Conservation (phyloP, 2,113 vertebrate genomes). For the Brachyhypopomus gauderio region DNA sequence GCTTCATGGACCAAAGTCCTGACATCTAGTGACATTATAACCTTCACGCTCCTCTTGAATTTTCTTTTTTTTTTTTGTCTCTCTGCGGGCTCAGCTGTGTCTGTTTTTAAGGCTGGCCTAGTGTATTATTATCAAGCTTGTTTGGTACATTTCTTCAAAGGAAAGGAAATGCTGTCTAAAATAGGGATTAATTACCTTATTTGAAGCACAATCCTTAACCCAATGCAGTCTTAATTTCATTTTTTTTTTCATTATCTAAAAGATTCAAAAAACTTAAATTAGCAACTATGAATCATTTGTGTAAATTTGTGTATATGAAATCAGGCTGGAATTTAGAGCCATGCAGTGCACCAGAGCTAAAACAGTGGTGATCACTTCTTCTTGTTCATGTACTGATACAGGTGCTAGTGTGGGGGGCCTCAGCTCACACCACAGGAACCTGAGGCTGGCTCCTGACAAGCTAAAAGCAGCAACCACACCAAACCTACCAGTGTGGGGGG, state of each 20-base stretch:
- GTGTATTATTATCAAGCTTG: neutral
- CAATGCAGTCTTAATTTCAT: too few species aligned
- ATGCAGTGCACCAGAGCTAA: too few species aligned
- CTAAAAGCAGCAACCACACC: conserved; percentile 21
- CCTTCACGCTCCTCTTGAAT: conserved; percentile 58
- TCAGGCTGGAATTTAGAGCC: too few species aligned
- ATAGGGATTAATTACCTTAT: too few species aligned
- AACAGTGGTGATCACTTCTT: neutral
- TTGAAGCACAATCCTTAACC: too few species aligned
- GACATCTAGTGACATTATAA: conserved; percentile 66
- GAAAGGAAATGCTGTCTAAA: too few species aligned
- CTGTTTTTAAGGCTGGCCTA: conserved; percentile 14
- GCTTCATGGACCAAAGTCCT: conserved; percentile 66
- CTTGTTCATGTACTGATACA: neutral
- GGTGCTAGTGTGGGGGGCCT: neutral
- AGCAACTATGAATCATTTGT: too few species aligned
- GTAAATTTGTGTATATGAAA: too few species aligned
- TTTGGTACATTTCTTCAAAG: neutral
- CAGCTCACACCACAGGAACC: neutral
- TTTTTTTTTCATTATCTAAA: too few species aligned
- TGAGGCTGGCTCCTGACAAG: conserved; percentile 9
- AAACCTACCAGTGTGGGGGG: conserved; percentile 35
- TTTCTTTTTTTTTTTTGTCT: conserved; percentile 17
- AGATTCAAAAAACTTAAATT: too few species aligned
- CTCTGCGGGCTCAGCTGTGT: conserved; percentile 26